Evolutionary conservation across 2,113 vertebrate genomes (phyloP).

Genomic region (Pitta sordida): DNA sequence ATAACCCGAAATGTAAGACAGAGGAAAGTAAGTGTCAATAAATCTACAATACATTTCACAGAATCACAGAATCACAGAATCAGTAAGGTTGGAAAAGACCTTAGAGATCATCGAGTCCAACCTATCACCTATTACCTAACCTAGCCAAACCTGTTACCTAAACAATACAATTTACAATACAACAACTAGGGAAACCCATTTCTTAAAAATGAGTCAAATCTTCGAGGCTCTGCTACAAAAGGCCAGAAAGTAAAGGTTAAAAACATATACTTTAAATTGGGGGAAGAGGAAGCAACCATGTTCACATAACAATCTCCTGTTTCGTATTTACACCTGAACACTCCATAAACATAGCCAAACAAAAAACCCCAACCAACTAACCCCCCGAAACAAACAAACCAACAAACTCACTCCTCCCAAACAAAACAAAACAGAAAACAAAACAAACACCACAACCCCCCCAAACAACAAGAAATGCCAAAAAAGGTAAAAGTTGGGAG

Average conservation of each 20-base stretch:
- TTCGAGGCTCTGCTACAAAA: background rate
- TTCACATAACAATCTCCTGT: background rate
- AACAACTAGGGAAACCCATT: background rate
- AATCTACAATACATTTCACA: background rate
- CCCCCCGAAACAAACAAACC: accelerated
- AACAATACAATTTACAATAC: background rate
- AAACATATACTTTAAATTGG: background rate
- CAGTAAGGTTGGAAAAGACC: no score
- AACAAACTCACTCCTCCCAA: background rate
- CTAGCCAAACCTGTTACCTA: no score
- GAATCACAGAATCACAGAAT: no score
- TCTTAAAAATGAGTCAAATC: background rate
- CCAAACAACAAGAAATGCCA: no score
- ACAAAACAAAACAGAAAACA: accelerated
- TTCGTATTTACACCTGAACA: background rate
- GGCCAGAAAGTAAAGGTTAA: background rate
- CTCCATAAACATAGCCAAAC: background rate
- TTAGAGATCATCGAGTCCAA: no score
- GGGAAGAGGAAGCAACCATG: background rate
- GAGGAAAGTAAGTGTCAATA: background rate
- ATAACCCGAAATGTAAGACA: background rate
- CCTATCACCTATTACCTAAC: no score
- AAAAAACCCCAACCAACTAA: background rate
- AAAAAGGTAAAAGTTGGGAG: background rate
- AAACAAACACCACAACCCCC: background rate